A percentile compares a stretch with the other conserved stretches of the same genome.
Evolutionary conservation across 2,797 vertebrate species (phyloP).

Genomic region (Pseudochaenichthys georgianus): DNA sequence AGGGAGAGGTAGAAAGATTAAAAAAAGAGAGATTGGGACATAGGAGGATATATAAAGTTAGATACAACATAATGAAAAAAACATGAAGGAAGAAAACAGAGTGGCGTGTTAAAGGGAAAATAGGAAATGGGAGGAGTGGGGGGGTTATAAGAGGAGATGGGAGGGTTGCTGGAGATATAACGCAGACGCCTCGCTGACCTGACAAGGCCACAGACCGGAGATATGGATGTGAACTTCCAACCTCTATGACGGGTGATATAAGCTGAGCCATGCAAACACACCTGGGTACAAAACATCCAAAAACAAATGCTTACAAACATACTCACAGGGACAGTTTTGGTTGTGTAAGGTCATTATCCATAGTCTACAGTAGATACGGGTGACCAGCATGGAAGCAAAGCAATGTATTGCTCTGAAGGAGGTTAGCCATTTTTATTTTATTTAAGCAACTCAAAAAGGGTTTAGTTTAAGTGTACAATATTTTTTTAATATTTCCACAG

Average conservation of each 20-base stretch:
- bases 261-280: slow-evolving; percentile 61
- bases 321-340: background rate
- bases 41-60: slow-evolving; percentile 39
- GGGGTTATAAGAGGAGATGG: slow-evolving; percentile 9
- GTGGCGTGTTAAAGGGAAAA: background rate
- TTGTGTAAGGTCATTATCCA: too few species aligned
- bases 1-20: slow-evolving; percentile 29
- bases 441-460: too few species aligned
- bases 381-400: too few species aligned
- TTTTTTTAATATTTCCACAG: too few species aligned
- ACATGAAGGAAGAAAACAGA: slow-evolving; percentile 13
- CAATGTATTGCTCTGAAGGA: too few species aligned
- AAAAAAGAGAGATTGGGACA: slow-evolving; percentile 41
- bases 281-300: slow-evolving; percentile 44
- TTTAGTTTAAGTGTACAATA: too few species aligned
- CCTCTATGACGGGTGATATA: slow-evolving; percentile 45
- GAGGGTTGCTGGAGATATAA: slow-evolving; percentile 55
- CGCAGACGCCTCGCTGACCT: slow-evolving; percentile 63
- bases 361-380: too few species aligned
- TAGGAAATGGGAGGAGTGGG: background rate
- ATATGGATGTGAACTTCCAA: slow-evolving; percentile 54
- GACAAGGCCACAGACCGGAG: slow-evolving; percentile 59
- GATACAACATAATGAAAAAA: slow-evolving; percentile 28
- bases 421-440: too few species aligned
- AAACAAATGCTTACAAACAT: background rate